phyloP scores from a whole-genome alignment of 2,888 invertebrate species.

The Sinelater perroti region DNA sequence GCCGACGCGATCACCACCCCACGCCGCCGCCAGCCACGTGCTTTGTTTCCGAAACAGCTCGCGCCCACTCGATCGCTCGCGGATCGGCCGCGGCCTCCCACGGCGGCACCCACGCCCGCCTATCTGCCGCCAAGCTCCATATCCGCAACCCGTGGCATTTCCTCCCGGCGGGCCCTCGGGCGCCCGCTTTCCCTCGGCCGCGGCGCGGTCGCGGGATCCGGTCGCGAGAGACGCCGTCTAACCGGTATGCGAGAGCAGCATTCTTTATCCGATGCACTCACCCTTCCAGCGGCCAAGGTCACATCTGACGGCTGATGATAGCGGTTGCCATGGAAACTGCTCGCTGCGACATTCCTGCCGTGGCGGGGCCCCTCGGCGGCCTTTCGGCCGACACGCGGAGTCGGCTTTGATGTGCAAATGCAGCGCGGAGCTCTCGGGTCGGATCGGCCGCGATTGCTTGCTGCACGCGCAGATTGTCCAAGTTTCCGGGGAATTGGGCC shows the following conservation, averaged over 20 bases:
- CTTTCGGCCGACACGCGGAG: slow-evolving; percentile 22
- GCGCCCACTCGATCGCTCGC: slow-evolving; percentile 9
- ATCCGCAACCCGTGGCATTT: slow-evolving; percentile 17
- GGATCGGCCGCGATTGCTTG: slow-evolving; percentile 15
- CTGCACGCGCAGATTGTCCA: slow-evolving; percentile 4
- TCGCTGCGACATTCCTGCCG: slow-evolving; percentile 33
- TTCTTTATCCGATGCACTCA: slow-evolving; percentile 41
- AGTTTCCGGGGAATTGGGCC: slow-evolving; percentile 3
- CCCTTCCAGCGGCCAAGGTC: slow-evolving; percentile 48
- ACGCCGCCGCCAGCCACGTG: background rate
- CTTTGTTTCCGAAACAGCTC: slow-evolving; percentile 1
- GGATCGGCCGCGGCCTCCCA: slow-evolving; percentile 21
- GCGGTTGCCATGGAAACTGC: slow-evolving; percentile 46
- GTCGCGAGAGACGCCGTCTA: slow-evolving; percentile 23
- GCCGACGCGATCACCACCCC: no score
- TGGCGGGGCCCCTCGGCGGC: slow-evolving; percentile 18
- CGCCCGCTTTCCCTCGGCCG: background rate
- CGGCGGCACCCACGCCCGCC: slow-evolving; percentile 11
- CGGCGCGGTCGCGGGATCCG: slow-evolving; percentile 11
- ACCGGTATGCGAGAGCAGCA: slow-evolving; percentile 35
- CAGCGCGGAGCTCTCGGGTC: slow-evolving; percentile 19
- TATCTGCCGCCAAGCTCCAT: background rate
- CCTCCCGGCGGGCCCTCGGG: slow-evolving; percentile 3
- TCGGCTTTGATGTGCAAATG: slow-evolving; percentile 29
- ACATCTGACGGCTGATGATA: slow-evolving; percentile 44